Base-by-base conservation (phyloP, 23 tunicate genomes). In the Styela clava region DNA sequence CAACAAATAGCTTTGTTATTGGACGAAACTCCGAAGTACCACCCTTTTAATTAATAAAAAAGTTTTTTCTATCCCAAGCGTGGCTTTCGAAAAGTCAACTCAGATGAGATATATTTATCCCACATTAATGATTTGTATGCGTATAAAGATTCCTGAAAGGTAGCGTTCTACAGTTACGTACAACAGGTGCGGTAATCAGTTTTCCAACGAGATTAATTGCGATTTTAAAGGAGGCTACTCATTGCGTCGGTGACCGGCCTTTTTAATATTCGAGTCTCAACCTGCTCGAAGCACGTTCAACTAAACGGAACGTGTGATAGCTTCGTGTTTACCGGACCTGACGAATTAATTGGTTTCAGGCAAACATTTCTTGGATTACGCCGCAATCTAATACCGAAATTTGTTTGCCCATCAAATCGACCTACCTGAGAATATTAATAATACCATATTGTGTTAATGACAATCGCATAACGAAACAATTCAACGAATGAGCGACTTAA, bases 131-230 rank as follows among this genome's bases (percentile, higher is more conserved):
- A n/a, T n/a, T n/a, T n/a, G n/a, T n/a, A n/a, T n/a, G n/a, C n/a
- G n/a, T n/a, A n/a, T n/a, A n/a, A n/a, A n/a, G n/a, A n/a, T n/a
- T n/a, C n/a, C n/a, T n/a, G n/a, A n/a, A n/a, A n/a, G n/a, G n/a
- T 44, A 5, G 56, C 12, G 56, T 12, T 44, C 12, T 44, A 44
- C 56, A 5, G 21, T 30, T 36, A 44, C 62, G 23, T 22, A 19
- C 16, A 76, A 76, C 81, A 76, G 81, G 81, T 76, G 81, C 81
- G 81, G 81, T 76, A 76, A 76, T 76, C 81, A 76, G 81, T 52
- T 76, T 76, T 76, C 65, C 65, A 76, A 76, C 67, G 1, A 76
- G 81, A 76, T 76, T 76, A 76, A 76, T 76, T 76, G 64, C 81
- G 25, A 21, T 76, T 76, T 76, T 76, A 76, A 76, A 76, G 81